A percentile compares a stretch with the other conserved stretches of the same genome.
Evolutionary conservation across 1,140 invertebrate genomes (phyloP).

Genomic region (Drosophila arawakana): DNA sequence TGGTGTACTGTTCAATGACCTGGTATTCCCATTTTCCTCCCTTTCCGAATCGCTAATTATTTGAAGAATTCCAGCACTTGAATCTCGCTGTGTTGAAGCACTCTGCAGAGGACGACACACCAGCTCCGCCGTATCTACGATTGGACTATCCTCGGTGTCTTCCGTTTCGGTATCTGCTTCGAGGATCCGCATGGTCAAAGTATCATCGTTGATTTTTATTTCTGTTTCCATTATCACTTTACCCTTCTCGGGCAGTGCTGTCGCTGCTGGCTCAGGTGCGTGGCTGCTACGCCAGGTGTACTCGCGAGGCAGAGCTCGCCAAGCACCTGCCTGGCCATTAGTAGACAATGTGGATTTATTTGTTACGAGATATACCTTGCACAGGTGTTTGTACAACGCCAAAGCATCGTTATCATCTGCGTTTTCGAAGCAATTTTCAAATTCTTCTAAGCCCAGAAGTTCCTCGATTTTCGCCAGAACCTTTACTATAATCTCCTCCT

Average conservation of each 20-base stretch:
- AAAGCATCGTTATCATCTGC: conserved; percentile 84
- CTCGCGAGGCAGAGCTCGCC: conserved; percentile 64
- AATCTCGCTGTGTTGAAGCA: conserved; percentile 43
- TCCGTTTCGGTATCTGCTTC: conserved; percentile 86
- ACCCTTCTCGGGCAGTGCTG: conserved; percentile 55
- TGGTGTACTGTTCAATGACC: conserved; percentile 64
- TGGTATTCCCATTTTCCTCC: conserved; percentile 83
- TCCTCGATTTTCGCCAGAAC: conserved; percentile 89
- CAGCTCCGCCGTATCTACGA: conserved; percentile 82
- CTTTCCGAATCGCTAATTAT: conserved; percentile 86
- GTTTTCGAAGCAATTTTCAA: conserved; percentile 85
- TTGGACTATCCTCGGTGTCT: conserved; percentile 64
- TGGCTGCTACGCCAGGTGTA: conserved; percentile 58
- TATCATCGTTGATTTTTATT: conserved; percentile 91
- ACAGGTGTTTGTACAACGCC: conserved; percentile 88
- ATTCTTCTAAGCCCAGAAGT: conserved; percentile 87
- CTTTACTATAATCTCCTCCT: conserved; percentile 89
- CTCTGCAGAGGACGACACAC: conserved; percentile 59
- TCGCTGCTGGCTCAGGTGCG: neutral
- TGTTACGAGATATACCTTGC: conserved; percentile 87
- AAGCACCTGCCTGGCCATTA: conserved; percentile 51
- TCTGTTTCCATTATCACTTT: conserved; percentile 92
- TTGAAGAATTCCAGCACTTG: conserved; percentile 85
- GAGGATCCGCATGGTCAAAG: conserved; percentile 92
- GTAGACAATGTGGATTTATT: conserved; percentile 50